Conservation (phyloP, 2,113 vertebrate genomes). For the Zootoca vivipara region DNA sequence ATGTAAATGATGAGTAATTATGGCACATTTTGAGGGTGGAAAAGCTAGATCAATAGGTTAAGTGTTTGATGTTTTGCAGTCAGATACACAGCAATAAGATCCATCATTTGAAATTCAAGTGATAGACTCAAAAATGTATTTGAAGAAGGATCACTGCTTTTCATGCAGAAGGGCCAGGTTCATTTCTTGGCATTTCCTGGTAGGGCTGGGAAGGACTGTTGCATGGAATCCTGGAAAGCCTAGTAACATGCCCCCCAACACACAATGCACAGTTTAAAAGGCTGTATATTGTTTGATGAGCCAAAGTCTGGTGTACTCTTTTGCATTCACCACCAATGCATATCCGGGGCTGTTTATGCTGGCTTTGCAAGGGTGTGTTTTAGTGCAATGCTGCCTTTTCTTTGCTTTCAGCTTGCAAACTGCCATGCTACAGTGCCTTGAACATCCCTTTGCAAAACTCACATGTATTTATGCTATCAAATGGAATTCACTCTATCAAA, state of each 20-base stretch:
- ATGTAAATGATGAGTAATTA: slow-evolving; percentile 20
- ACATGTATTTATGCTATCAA: not conserved
- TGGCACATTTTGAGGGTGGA: not conserved
- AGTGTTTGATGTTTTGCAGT: slow-evolving; percentile 66
- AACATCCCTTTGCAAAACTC: not conserved
- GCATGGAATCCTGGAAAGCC: too few species aligned
- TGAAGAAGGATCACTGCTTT: not conserved
- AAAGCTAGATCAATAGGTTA: slow-evolving; percentile 66
- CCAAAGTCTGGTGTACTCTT: not conserved
- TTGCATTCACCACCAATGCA: not conserved
- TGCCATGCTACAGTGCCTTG: not conserved
- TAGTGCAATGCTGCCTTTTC: not conserved
- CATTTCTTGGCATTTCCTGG: too few species aligned
- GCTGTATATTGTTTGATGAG: too few species aligned
- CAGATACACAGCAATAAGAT: slow-evolving; percentile 60
- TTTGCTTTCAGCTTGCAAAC: not conserved
- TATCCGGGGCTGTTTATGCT: not conserved
- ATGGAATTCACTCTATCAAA: not conserved
- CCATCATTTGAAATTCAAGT: slow-evolving; percentile 44
- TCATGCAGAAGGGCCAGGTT: too few species aligned
- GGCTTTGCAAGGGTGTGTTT: not conserved
- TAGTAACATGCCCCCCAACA: too few species aligned
- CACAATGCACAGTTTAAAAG: too few species aligned
- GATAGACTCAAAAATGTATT: not conserved
- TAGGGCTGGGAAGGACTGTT: too few species aligned